Evolutionary conservation across 1,140 invertebrate species (phyloP).

Genomic region (Hydropsyche tenuis): DNA sequence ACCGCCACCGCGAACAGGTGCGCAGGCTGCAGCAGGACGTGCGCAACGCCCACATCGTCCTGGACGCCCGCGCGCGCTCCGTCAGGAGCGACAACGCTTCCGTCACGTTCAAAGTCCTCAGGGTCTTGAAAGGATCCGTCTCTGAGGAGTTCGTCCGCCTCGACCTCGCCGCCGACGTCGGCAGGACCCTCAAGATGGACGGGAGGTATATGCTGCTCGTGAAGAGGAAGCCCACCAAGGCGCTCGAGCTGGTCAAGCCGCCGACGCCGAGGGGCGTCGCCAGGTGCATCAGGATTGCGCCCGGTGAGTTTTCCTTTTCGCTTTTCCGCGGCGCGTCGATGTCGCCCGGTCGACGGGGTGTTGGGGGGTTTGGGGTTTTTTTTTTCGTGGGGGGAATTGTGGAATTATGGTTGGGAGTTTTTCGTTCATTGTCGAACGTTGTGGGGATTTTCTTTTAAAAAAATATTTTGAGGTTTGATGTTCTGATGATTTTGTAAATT

Average conservation of each 20-base stretch:
- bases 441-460: too few species aligned
- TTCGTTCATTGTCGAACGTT: too few species aligned
- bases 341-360: too few species aligned
- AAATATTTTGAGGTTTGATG: too few species aligned
- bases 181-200: slow-evolving; percentile 57
- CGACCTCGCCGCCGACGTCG: slow-evolving; percentile 68
- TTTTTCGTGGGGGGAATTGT: too few species aligned
- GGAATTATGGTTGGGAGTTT: too few species aligned
- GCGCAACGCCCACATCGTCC: slow-evolving; percentile 67
- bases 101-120: slow-evolving; percentile 70
- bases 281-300: not conserved
- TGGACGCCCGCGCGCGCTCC: slow-evolving; percentile 70
- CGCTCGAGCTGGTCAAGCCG: slow-evolving; percentile 33
- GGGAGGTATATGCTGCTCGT: slow-evolving; percentile 49
- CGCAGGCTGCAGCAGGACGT: slow-evolving; percentile 10
- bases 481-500: too few species aligned
- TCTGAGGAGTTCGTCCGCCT: slow-evolving; percentile 59
- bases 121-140: slow-evolving; percentile 66
- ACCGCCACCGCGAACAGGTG: slow-evolving; percentile 37
- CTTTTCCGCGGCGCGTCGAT: too few species aligned
- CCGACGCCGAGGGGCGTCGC: slow-evolving; percentile 29
- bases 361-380: too few species aligned
- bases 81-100: slow-evolving; percentile 64
- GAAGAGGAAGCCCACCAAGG: slow-evolving; percentile 6
- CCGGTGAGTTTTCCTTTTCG: slow-evolving; percentile 1